These are phyloP conservation scores for Argentina silus DNA, from an alignment of 2,797 vertebrate species.

Conservation along the genomic window DNA sequence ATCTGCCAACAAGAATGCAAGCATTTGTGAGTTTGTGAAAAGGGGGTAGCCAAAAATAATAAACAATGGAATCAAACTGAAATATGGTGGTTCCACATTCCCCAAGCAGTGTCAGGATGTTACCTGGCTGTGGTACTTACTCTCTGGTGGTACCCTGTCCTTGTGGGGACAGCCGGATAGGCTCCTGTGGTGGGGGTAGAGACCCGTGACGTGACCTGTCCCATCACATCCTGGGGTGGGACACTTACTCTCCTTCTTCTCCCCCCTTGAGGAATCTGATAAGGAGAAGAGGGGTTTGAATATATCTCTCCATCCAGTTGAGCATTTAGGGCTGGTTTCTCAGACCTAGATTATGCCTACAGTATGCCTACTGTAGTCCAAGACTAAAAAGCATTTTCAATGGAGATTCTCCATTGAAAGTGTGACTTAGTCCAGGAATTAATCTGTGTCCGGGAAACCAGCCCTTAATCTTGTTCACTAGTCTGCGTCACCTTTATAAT, in stretches of 20 bases:
- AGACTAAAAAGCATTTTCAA: too few species aligned
- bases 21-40: neutral
- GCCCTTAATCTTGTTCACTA: neutral
- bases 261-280: constrained; percentile 93
- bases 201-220: constrained; percentile 96
- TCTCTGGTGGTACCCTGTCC: constrained; percentile 98
- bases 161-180: constrained; percentile 99
- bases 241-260: constrained; percentile 99
- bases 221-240: constrained; percentile 98
- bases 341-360: too few species aligned
- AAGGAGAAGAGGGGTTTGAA: constrained; percentile 25
- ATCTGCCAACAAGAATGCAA: neutral
- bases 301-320: neutral
- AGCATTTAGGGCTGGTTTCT: neutral
- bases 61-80: neutral
- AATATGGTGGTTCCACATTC: neutral
- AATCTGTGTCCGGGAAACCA: too few species aligned
- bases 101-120: neutral
- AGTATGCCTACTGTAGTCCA: too few species aligned
- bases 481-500: neutral
- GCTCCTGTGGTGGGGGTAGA: constrained; percentile 99
- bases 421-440: too few species aligned
- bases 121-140: constrained; percentile 78
- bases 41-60: neutral
- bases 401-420: too few species aligned